phyloP scores from a whole-genome alignment of 2,888 invertebrate genomes.

The Eristalinus aeneus region DNA sequence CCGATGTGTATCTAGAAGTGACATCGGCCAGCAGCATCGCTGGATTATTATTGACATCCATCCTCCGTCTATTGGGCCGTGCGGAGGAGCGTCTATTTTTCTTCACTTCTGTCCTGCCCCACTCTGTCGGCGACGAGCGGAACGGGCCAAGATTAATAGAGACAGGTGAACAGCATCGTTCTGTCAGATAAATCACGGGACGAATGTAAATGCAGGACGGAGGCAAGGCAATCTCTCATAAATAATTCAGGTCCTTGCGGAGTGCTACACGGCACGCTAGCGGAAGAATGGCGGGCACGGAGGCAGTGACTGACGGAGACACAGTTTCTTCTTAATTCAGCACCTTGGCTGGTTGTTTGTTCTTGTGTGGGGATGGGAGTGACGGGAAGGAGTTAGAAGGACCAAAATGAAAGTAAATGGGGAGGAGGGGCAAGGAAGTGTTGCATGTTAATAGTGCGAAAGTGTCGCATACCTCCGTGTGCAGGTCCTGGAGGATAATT shows the following conservation, averaged over 20 bases:
- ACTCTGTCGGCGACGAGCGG: constrained; percentile 31
- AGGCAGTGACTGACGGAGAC: neutral
- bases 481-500: neutral
- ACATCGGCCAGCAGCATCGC: constrained; percentile 14
- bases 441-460: constrained; percentile 64
- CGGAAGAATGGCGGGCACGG: neutral
- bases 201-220: constrained; percentile 64
- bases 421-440: constrained; percentile 22
- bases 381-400: constrained; percentile 5
- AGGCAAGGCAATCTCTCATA: constrained; percentile 63
- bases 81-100: neutral
- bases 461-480: constrained; percentile 52
- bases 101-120: constrained; percentile 7
- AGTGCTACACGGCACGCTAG: constrained; percentile 26
- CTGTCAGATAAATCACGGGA: constrained; percentile 68
- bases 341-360: constrained; percentile 8
- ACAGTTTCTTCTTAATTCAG: constrained; percentile 46
- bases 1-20: constrained; percentile 45
- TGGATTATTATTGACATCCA: constrained; percentile 55
- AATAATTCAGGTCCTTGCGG: constrained; percentile 65
- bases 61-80: constrained; percentile 13
- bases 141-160: constrained; percentile 68
- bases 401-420: constrained; percentile 3
- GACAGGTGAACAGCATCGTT: constrained; percentile 71
- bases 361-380: neutral